phyloP scores from a whole-genome alignment of 2,113 vertebrate genomes.

The Bos javanicus region DNA sequence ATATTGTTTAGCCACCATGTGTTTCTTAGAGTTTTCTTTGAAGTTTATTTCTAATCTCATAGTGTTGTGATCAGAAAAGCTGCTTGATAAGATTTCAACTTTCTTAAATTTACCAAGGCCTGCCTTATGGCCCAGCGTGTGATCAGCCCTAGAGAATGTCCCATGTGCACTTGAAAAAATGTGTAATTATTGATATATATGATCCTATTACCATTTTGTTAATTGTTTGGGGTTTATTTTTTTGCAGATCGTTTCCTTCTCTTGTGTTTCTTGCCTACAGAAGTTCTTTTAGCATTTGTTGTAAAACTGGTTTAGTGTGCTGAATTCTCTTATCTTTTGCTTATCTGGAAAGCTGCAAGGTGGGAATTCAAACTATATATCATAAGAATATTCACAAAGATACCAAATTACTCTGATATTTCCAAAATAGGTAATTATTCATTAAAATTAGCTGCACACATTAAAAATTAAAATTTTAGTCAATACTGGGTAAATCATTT shows the following conservation, averaged over 20 bases:
- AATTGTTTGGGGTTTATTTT: not conserved
- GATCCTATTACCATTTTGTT: not conserved
- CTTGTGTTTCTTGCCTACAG: not conserved
- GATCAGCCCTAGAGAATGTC: not conserved
- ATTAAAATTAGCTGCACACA: slow-evolving; percentile 7
- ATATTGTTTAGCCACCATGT: not conserved
- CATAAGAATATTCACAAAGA: not conserved
- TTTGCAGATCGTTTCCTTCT: not conserved
- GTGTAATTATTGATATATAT: not conserved
- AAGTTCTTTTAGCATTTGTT: not conserved
- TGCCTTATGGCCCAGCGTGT: not conserved
- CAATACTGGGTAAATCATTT: not conserved
- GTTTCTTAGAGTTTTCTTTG: not conserved
- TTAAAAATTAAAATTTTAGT: not conserved
- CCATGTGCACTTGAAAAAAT: not conserved
- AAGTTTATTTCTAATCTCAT: not conserved
- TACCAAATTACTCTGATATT: not conserved
- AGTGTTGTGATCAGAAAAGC: not conserved
- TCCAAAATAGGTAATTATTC: not conserved
- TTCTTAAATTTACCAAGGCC: not conserved
- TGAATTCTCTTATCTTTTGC: not conserved
- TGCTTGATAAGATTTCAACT: not conserved
- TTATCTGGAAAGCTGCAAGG: not conserved
- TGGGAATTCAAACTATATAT: not conserved
- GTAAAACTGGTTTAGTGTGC: not conserved